Base-by-base conservation (phyloP, 2,888 invertebrate species). In the Drosophila anceps region DNA sequence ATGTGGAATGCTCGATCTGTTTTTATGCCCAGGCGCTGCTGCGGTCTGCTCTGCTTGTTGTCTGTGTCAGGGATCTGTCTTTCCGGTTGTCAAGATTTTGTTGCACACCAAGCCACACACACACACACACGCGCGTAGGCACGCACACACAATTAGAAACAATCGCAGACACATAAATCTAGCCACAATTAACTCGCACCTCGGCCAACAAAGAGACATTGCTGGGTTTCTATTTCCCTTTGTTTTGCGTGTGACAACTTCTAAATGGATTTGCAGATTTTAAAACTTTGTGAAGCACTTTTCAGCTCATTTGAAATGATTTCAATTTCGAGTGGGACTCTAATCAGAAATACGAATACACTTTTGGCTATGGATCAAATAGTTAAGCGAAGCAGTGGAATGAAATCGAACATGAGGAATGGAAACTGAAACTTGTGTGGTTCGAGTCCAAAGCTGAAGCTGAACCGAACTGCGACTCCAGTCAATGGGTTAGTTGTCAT, bases 101-200 rank as follows among this genome's bases (percentile, higher is more conserved):
- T 48, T 60, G 39, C 24, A 31, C 41, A 31, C 31, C 29, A 3
- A n/a, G 10, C 46, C 27, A 5, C 48, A 24, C 13, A 9, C 50
- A 20, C 18, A 4, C 29, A 29, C 4, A 9, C 29, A 57, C 57
- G 33, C 43, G 29, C 66, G 20, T 39, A 31, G 39, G 64, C 59
- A 74, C 57, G 27, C 69, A 20, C 59, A 66, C 57, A 67, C 60
- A 70, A 66, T 70, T 64, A 58, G 57, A 63, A 59, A 68, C 67
- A 70, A 58, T 65, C 68, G 57, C 65, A 76, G 64, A 54, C 61
- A 50, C 63, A 70, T 70, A 77, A 73, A 78, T 68, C 65, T 33
- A 59, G 29, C 35, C 62, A 60, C 70, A 74, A 74, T 74, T 69
- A 62, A 72, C 76, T 71, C 27, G 63, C 71, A 50, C 29, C 70